Evolutionary conservation across 2,888 invertebrate species (phyloP).

Genomic region (Drosophila acutilabella): DNA sequence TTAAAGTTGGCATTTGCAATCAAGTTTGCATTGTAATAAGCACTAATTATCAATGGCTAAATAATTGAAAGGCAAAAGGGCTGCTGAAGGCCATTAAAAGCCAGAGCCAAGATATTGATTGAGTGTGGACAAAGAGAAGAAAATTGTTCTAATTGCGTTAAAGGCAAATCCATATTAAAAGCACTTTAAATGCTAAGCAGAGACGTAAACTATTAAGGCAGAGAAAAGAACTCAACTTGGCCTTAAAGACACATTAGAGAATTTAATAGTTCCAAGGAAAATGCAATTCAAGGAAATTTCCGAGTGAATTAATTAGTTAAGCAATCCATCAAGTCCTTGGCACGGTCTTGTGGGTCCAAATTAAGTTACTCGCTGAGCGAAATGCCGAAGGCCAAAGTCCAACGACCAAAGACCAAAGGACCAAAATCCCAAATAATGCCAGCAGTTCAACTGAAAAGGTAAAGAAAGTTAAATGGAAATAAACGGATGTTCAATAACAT

Average conservation of each 20-base stretch:
- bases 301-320: conserved; percentile 65
- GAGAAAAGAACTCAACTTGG: background rate
- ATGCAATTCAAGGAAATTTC: conserved; percentile 56
- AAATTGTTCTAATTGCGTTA: conserved; percentile 58
- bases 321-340: conserved; percentile 60
- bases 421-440: conserved; percentile 1
- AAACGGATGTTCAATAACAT: conserved; percentile 16
- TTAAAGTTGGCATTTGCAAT: background rate
- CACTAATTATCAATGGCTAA: conserved; percentile 68
- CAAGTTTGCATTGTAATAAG: conserved; percentile 3
- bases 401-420: too few species aligned
- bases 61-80: conserved; percentile 55
- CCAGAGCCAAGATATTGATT: conserved; percentile 9
- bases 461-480: conserved; percentile 13
- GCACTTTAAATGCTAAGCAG: conserved; percentile 69
- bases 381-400: conserved; percentile 11
- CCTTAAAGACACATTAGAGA: conserved; percentile 43
- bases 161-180: conserved; percentile 51
- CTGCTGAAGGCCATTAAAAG: conserved; percentile 29
- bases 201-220: conserved; percentile 13
- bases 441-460: conserved; percentile 21
- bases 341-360: conserved; percentile 34
- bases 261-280: conserved; percentile 46
- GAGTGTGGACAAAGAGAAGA: conserved; percentile 17
- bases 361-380: conserved; percentile 38